Evolutionary conservation across 2,113 vertebrate genomes (phyloP), one percentile per base, ranked within the genome.

Genomic region (Gobius niger): DNA sequence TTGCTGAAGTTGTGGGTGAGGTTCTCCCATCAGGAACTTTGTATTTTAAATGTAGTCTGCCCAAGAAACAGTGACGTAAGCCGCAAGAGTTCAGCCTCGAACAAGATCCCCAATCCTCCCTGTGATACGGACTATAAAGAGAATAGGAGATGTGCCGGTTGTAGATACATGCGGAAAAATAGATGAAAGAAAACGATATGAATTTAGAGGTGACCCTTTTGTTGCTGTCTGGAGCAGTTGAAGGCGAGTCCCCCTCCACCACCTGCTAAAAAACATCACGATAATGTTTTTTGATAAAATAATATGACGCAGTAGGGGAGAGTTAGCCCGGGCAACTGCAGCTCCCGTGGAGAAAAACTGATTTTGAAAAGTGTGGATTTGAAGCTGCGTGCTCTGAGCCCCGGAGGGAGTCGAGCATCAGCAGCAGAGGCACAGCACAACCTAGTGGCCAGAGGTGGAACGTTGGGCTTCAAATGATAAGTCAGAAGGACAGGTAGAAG

Each of bases 401-500:
- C 74, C 73, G 68, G 50, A 63, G 71, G 60, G 16, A 18, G 41
- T 0, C 61, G 47, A 18, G 44, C 51, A 41, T 14, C 13, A 63
- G 11, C 40, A 59, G 73, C 77, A 75, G 82, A 68, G 75, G 63
- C 86, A 89, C 85, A 91, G 91, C 83, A 61, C 88, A 78, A 62
- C 82, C 91, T 80, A 78, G 86, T 88, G 90, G 86, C 60, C 72
- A 61, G 40, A 34, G 70, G 11, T 34, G 46, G 44, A 44, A 68
- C 1, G 8, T 34, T 34, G 5, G 24, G 24, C 3, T 34, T 34
- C 24, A 34, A 3, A 34, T 34, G 24, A 34, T 4, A 34, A 4
- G 24, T 34, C 24, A 3, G 24, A n/a, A n/a, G 1, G 24, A 4
- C 24, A 34, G 24, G 24, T 34, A 4, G 24, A 4, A 34, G 24